Evolutionary conservation across 2,888 invertebrate genomes (phyloP), one percentile per base, ranked within the genome.

Genomic region (Dugesia japonica): DNA sequence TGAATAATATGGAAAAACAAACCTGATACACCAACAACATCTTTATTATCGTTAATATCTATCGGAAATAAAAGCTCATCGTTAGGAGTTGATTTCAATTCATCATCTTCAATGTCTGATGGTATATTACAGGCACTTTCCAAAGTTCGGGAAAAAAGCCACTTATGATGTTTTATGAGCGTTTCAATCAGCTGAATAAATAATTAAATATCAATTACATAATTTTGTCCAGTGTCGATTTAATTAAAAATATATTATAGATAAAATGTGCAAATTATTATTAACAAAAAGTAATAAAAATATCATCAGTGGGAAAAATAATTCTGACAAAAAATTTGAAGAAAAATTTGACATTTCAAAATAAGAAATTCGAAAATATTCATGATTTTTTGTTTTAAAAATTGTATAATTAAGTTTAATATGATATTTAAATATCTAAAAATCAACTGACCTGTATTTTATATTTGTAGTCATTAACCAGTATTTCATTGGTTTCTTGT

Each of bases 401-500:
- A n/a, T n/a, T n/a, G n/a, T n/a, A n/a, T n/a, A 31, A 31, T 31
- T 31, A 4, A 31, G 4, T 31, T 23, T 56, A n/a, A n/a, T 4
- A 56, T 56, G 56, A 56, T 56, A 56, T 56, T 56, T 56, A 56
- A 56, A 56, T 56, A 56, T 9, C 56, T n/a, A 56, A 56, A 38
- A 56, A 17, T 56, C 23, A 56, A 56, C 75, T 56, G 42, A 75
- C 75, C 71, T 56, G 56, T 17, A 75, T 75, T 75, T 75, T 75
- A 15, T 26, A 42, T 31, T 75, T 75, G 26, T 42, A 42, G 42
- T 75, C 75, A 17, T 28, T n/a, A 33, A 76, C 74, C 27, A 76
- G 26, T 23, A 56, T 42, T 56, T 75, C 75, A n/a, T 42, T 75
- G 26, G 76, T 76, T 31, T 76, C 76, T 42, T 76, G 27, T 20